A percentile compares a stretch with the other conserved stretches of the same genome.
Conservation (phyloP, 2,888 invertebrate species). For the Ecliptopera silaceata region DNA sequence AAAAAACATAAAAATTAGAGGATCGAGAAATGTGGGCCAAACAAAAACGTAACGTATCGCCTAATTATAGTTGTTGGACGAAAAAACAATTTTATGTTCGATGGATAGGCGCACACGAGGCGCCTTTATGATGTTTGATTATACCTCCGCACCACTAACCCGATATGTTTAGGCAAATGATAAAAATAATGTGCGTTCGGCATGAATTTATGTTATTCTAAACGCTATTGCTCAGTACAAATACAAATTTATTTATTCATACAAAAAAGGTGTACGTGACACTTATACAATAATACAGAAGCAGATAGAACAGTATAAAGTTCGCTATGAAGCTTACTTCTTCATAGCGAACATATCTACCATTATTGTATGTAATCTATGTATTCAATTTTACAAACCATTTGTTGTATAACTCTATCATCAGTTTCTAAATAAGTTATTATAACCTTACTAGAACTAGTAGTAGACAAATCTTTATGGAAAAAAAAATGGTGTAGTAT, state of each 20-base stretch:
- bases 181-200: slow-evolving; percentile 41
- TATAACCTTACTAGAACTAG: too few species aligned
- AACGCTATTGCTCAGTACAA: too few species aligned
- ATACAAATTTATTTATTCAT: too few species aligned
- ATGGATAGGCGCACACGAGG: slow-evolving; percentile 65
- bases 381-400: slow-evolving; percentile 1
- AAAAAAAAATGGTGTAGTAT: too few species aligned
- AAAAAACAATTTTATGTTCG: slow-evolving; percentile 81
- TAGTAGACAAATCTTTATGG: too few species aligned
- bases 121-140: slow-evolving; percentile 53
- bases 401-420: not conserved
- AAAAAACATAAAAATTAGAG: slow-evolving; percentile 82
- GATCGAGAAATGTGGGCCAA: slow-evolving; percentile 83
- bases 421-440: not conserved
- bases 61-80: slow-evolving; percentile 81
- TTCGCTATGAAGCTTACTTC: too few species aligned
- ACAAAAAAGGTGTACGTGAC: too few species aligned
- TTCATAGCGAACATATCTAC: not conserved
- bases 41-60: slow-evolving; percentile 82
- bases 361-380: not conserved
- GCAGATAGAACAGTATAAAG: too few species aligned
- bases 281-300: too few species aligned
- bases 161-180: slow-evolving; percentile 36
- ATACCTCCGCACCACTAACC: slow-evolving; percentile 45
- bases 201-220: slow-evolving; percentile 39